These are phyloP conservation scores for Teleiodes luculella DNA, from an alignment of 2,888 invertebrate species.

Conservation along the genomic window DNA sequence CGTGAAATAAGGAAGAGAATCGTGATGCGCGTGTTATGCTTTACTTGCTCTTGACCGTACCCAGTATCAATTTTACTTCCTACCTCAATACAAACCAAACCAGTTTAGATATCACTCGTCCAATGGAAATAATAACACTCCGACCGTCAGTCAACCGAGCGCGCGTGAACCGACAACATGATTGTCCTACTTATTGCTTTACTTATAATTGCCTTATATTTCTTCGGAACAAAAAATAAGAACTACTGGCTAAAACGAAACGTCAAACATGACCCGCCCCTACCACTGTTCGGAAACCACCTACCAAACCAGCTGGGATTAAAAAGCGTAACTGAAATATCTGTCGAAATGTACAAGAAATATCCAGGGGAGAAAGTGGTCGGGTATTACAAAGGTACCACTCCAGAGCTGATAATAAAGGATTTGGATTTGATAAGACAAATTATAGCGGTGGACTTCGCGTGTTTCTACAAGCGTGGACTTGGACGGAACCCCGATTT, in stretches of 20 bases:
- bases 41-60: too few species aligned
- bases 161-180: too few species aligned
- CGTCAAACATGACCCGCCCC: conserved; percentile 29
- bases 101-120: too few species aligned
- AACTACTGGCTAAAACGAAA: conserved; percentile 30
- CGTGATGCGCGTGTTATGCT: too few species aligned
- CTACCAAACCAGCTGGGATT: conserved; percentile 22
- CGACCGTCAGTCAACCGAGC: too few species aligned
- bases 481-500: conserved; percentile 23
- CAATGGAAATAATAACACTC: too few species aligned
- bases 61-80: too few species aligned
- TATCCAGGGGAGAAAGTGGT: conserved; percentile 35
- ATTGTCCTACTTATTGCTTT: too few species aligned
- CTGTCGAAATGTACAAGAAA: conserved; percentile 26
- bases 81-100: too few species aligned
- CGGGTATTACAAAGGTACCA: conserved; percentile 31
- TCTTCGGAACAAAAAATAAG: conserved; percentile 27
- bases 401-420: conserved; percentile 29
- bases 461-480: conserved; percentile 34
- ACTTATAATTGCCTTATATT: conserved; percentile 5
- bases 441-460: conserved; percentile 35
- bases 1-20: too few species aligned
- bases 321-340: conserved; percentile 28
- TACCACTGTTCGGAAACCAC: conserved; percentile 29
- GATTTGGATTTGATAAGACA: conserved; percentile 35